Evolutionary conservation across 2,113 vertebrate species (phyloP), one percentile per base, ranked within the genome.

Genomic region (Rhineura floridana): DNA sequence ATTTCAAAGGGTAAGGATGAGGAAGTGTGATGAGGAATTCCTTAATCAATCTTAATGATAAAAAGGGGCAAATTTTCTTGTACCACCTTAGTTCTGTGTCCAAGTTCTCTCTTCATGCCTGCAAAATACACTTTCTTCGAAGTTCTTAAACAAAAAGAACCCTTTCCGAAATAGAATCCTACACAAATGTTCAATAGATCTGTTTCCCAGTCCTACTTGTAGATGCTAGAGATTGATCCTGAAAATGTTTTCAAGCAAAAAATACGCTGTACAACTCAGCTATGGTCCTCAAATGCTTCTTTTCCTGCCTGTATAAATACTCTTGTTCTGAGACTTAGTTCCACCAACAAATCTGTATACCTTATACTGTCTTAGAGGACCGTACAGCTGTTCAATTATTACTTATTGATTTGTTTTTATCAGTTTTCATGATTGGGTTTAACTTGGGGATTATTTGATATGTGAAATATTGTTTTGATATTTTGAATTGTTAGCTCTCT

Each of bases 131-230:
- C 59, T 6, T 46, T 83, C 80, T 69, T 76, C 3, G 83, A 90
- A 42, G 86, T 84, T 87, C 91, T 50, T 89, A 86, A 78, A 46
- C 76, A 2, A 3, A 81, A 36, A 82, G 90, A 65, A 83, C 72
- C 81, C 62, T 90, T 93, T 87, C 67, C 62, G 76, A 87, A 39
- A 0, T 2, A 90, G 81, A 62, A 85, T 19, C 7, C 10, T 73
- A 36, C 36, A 82, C 36, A n/a, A 46, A 30, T 82, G 42, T 59
- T 46, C 19, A 55, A 83, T 50, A 69, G 3, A 19, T 25, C 4
- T 73, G 17, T 52, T 55, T 39, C 50, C 78, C 52, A 80, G n/a
- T 19, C 36, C 78, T 48, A 59, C n/a, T n/a, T 59, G 52, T 30
- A 80, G 8, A 44, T 44, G 39, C 42, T 23, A 44, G 42, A 7